Percentiles rank a stretch among this genome's conserved stretches.
Conservation (phyloP, 2,797 vertebrate species). For the Phrynocephalus guinanensis region DNA sequence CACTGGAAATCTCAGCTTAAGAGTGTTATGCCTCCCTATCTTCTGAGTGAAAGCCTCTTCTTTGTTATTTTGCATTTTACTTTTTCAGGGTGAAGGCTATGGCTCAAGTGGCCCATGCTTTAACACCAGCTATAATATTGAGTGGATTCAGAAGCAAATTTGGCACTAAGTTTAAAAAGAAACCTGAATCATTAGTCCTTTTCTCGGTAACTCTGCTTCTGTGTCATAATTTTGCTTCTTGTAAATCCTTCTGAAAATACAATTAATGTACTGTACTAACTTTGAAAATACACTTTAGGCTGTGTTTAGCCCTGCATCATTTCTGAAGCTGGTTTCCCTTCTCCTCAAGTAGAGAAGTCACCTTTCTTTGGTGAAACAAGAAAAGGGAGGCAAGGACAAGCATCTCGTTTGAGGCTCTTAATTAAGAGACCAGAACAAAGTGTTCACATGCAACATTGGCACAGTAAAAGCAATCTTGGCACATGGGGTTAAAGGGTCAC, state of each 20-base stretch:
- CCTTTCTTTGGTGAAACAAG: conserved; percentile 47
- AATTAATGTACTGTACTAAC: background rate
- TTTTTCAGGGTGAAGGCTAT: too few species aligned
- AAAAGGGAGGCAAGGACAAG: conserved; percentile 44
- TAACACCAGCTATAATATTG: background rate
- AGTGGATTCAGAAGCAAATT: background rate
- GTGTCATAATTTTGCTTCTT: conserved; percentile 4
- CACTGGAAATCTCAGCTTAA: background rate
- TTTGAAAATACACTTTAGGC: conserved; percentile 25
- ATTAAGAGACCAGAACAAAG: conserved; percentile 43
- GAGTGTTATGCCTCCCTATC: background rate
- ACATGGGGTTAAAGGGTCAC: conserved; percentile 69
- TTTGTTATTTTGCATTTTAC: too few species aligned
- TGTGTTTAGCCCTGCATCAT: too few species aligned
- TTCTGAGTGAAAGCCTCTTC: too few species aligned
- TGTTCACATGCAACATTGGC: conserved; percentile 19
- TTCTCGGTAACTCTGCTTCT: background rate
- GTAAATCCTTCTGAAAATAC: conserved; percentile 31
- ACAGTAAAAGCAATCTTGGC: conserved; percentile 34
- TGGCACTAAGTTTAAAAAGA: background rate
- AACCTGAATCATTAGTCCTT: background rate
- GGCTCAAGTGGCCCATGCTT: too few species aligned
- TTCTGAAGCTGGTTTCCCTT: too few species aligned
- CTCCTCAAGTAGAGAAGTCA: conserved; percentile 6
- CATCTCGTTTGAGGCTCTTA: conserved; percentile 19